Evolutionary conservation across 2,888 invertebrate genomes (phyloP), one percentile per base, ranked within the genome.

Genomic region (Ephialtes manifestator): DNA sequence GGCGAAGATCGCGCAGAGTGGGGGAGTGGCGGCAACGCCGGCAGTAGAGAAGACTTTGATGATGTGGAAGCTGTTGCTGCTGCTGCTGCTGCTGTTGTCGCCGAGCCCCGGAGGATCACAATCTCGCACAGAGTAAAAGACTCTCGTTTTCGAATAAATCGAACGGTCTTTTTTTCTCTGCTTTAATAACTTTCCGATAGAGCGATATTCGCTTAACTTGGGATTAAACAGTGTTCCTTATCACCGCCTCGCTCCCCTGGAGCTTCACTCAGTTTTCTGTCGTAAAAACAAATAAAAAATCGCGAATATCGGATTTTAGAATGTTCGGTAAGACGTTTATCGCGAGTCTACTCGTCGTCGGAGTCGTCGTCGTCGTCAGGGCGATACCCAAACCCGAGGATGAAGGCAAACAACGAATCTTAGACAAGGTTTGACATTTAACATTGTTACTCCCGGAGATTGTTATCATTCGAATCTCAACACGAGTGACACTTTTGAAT

Each of bases 311-410:
- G 58, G 31, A 28, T 1, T 35, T 20, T 18, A 65, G 39, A 39
- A 82, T 85, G 85, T 72, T 83, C 24, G 39, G 76, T 1, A 51
- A 76, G 18, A 72, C 60, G 24, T 63, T 85, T 60, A 8, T 85
- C 58, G 80, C 65, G 24, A 48, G 71, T 74, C 24, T 87, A 15
- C 35, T 88, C 28, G 55, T 86, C 70, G 77, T 58, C 15, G 81
- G 81, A 7, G 39, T 81, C 7, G 82, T 90, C 68, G 90, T 89
- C 55, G 87, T 92, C 72, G 94, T 94, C 35, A 92, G 94, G 68
- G 96, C 96, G 13, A 96, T 97, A 68, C 97, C 97, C 0, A 97
- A 96, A 92, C 96, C 96, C 15, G 97, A 97, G 67, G 97, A 97
- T 83, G 95, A 96, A 15, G 94, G 94, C 58, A 89, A 89, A 35